phyloP scores from a whole-genome alignment of 2,888 invertebrate species.

The Embidobia sp. region DNA sequence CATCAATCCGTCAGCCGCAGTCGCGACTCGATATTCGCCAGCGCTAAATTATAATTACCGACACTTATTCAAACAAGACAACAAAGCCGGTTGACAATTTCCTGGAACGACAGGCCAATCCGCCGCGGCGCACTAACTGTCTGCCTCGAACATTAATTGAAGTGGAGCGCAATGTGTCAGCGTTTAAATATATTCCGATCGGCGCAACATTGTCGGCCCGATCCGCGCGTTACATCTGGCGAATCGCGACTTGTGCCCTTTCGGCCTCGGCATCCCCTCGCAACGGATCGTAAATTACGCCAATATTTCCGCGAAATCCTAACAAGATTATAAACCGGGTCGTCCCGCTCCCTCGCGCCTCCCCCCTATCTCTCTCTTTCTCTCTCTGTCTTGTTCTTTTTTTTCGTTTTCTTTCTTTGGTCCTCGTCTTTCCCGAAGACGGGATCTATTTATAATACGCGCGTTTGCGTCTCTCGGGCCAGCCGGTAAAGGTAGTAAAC shows the following conservation, averaged over 20 bases:
- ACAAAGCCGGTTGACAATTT: conserved; percentile 39
- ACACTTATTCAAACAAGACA: conserved; percentile 7
- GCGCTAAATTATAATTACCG: conserved; percentile 26
- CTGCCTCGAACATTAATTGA: conserved; percentile 57
- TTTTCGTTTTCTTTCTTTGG: conserved; percentile 13
- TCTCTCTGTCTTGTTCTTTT: conserved; percentile 27
- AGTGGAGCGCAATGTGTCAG: conserved; percentile 60
- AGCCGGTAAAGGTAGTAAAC: conserved; percentile 80
- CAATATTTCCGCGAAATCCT: conserved; percentile 81
- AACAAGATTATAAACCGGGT: conserved; percentile 81
- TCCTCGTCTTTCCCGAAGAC: conserved; percentile 62
- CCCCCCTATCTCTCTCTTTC: too few species aligned
- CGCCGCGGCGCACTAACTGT: conserved; percentile 39
- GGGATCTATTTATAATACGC: conserved; percentile 79
- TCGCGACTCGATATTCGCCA: not conserved
- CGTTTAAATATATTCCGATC: conserved; percentile 60
- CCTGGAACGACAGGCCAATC: conserved; percentile 32
- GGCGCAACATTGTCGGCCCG: conserved; percentile 58
- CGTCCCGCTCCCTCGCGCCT: too few species aligned
- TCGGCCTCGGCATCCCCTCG: conserved; percentile 62
- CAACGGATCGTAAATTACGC: conserved; percentile 80
- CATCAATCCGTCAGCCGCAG: too few species aligned
- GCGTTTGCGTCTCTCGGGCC: conserved; percentile 76
- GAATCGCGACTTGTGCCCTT: conserved; percentile 54
- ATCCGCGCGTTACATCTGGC: conserved; percentile 60